Evolutionary conservation across 2,797 vertebrate species (phyloP), one percentile per base, ranked within the genome.

Genomic region (Enteromius trimaculatus): DNA sequence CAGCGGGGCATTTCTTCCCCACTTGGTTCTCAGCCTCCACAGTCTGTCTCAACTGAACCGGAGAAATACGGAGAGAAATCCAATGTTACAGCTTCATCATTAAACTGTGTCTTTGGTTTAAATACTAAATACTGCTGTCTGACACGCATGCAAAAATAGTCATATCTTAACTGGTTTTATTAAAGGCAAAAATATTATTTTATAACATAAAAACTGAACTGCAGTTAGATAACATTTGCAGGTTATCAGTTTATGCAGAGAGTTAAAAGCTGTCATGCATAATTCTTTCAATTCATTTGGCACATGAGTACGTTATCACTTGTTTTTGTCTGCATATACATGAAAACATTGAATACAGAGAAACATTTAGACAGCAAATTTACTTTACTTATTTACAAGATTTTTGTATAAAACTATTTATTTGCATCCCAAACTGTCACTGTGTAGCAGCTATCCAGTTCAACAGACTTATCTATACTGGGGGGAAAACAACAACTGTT

Each of bases 21-120:
- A 29, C n/a, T 75, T 65, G 19, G 42, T 76, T 31, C 21, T 65
- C 29, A 66, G 66, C 21, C 69, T 75, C 31, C 31, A 66, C 55
- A 19, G 37, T 42, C 37, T 77, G n/a, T 62, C 75, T 77, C 55
- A 62, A 44, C 37, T 77, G 34, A 77, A 77, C 37, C n/a, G 39
- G n/a, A 62, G 19, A 23, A 37, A 47, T 31, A 1, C 23, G 10
- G 37, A 60, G 37, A 42, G 8, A 62, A 42, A 42, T 77, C 16
- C 16, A 21, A 14, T 58, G 21, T 2, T 76, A 6, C 19, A 60
- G 53, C n/a, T 42, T 77, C 14, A 26, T 39, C 16, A 42, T 62
- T 60, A 11, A 26, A n/a, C 23, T 29, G 55, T 16, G 6, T 62
- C 60, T 39, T 60, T 26, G 21, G 5, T 4, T 37, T n/a, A 37